Conservation (phyloP, 35 echinoderm and acorn worm species). For the Lytechinus pictus region DNA sequence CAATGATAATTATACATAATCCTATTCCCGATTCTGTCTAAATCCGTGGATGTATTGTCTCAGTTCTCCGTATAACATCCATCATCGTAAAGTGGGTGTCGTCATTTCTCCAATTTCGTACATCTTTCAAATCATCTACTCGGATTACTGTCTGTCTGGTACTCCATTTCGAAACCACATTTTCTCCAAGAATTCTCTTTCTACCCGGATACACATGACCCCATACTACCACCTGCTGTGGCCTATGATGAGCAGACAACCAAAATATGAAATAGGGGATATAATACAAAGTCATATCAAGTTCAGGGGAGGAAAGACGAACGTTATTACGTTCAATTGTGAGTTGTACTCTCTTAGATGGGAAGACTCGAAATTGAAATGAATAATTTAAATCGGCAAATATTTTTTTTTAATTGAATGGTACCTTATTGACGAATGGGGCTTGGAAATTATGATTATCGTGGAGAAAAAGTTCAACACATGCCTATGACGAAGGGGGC, state of each 20-base stretch:
- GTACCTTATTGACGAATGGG: too few relatives aligned
- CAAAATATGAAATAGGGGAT: background rate
- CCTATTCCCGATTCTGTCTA: background rate
- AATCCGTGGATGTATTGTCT: background rate
- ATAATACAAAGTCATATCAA: background rate
- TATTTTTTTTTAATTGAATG: too few relatives aligned
- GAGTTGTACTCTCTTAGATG: too few relatives aligned
- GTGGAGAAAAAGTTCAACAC: too few relatives aligned
- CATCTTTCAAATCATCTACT: background rate
- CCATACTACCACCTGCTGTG: background rate
- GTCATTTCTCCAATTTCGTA: background rate
- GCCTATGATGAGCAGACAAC: background rate
- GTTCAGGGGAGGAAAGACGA: background rate
- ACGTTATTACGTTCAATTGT: background rate
- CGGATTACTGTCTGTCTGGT: background rate
- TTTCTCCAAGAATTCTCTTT: background rate
- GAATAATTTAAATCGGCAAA: too few relatives aligned
- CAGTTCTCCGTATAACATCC: background rate
- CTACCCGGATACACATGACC: background rate
- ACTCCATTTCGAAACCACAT: background rate
- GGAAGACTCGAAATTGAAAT: too few relatives aligned
- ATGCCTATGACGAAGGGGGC: too few relatives aligned
- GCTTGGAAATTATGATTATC: too few relatives aligned
- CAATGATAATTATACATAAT: too few relatives aligned
- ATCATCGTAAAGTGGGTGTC: background rate